A percentile compares a stretch with the other conserved stretches of the same genome.
These are phyloP conservation scores for Hydra vulgaris DNA, from an alignment of 30 jellyfish, hydroid and myxozoan genomes.

Conservation along the genomic window DNA sequence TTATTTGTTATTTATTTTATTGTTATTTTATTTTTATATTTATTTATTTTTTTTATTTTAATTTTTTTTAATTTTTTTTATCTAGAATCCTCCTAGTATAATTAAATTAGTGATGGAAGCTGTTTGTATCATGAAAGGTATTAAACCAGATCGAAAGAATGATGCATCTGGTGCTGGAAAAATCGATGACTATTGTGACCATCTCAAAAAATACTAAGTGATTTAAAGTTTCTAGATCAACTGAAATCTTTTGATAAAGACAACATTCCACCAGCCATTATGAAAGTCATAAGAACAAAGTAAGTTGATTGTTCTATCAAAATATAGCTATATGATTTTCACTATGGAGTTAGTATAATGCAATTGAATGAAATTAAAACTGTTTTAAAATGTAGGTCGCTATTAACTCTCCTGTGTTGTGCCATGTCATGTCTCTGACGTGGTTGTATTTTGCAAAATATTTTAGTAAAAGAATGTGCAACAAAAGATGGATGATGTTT, in stretches of 20 bases:
- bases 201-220: conserved; percentile 82
- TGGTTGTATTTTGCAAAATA: too few species aligned
- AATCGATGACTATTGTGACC: conserved; percentile 95
- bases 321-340: too few species aligned
- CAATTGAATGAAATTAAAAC: too few species aligned
- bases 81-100: conserved; percentile 92
- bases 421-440: too few species aligned
- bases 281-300: conserved; percentile 84
- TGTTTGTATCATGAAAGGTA: conserved; percentile 90
- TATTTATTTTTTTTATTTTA: too few species aligned
- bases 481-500: too few species aligned
- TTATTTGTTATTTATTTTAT: too few species aligned
- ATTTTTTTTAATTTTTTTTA: not conserved
- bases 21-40: too few species aligned
- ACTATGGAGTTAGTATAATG: too few species aligned
- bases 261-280: conserved; percentile 63
- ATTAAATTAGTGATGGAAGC: conserved; percentile 92
- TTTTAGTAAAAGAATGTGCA: too few species aligned
- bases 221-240: conserved; percentile 70
- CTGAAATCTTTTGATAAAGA: conserved; percentile 82
- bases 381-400: too few species aligned
- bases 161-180: conserved; percentile 97
- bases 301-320: conserved; percentile 22
- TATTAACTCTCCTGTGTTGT: too few species aligned
- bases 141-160: conserved; percentile 86